phyloP scores from a whole-genome alignment of 2,113 vertebrate species.

The Gadus chalcogrammus region DNA sequence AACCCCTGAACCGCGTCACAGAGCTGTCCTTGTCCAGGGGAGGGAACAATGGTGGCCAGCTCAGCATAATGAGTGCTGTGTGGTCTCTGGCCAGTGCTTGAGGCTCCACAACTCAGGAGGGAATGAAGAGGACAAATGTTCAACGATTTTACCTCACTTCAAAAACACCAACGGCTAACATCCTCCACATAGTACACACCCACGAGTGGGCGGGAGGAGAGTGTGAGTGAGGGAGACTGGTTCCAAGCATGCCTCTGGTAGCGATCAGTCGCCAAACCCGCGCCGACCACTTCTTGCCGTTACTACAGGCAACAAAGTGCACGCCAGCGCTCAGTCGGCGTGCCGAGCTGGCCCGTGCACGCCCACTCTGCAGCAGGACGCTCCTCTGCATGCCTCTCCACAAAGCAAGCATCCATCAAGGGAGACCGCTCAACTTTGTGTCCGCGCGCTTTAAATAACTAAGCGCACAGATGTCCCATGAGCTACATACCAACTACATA shows the following conservation, averaged over 20 bases:
- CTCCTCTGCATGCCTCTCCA: neutral
- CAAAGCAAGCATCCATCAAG: neutral
- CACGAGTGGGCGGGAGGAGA: slow-evolving; percentile 39
- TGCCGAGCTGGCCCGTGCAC: neutral
- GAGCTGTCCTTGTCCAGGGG: slow-evolving; percentile 19
- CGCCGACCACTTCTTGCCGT: slow-evolving; percentile 17
- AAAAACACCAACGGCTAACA: slow-evolving; percentile 13
- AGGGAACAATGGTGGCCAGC: slow-evolving; percentile 27
- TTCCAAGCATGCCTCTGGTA: slow-evolving; percentile 52
- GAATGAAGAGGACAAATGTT: slow-evolving; percentile 12
- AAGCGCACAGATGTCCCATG: neutral
- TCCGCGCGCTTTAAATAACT: neutral
- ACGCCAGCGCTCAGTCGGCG: slow-evolving; percentile 12
- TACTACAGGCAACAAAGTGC: slow-evolving; percentile 34
- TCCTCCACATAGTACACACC: slow-evolving; percentile 16
- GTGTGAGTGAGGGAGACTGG: slow-evolving; percentile 32
- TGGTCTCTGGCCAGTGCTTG: slow-evolving; percentile 15
- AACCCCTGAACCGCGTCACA: neutral
- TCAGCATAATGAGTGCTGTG: slow-evolving; percentile 15
- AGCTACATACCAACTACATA: neutral
- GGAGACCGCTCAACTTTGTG: neutral
- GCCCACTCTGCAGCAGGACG: neutral
- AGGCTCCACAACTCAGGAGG: neutral
- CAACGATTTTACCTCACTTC: slow-evolving; percentile 46
- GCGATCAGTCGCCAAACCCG: too few species aligned